Percentiles rank a stretch among this genome's conserved stretches.
phyloP scores from a whole-genome alignment of 2,888 invertebrate species.

The Pammene aurita region DNA sequence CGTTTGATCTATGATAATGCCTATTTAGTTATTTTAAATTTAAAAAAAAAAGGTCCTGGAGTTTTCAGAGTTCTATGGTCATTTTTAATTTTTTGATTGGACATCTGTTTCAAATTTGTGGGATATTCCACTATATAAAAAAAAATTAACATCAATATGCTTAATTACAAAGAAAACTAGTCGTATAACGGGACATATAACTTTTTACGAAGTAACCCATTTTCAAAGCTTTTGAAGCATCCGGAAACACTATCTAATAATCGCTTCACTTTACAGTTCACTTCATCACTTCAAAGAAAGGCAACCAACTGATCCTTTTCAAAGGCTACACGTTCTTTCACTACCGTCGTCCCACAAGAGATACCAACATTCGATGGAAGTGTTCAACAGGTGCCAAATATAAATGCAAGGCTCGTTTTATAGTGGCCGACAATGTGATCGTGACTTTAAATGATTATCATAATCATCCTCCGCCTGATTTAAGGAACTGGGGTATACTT shows the following conservation, averaged over 20 bases:
- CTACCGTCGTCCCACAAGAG: conserved; percentile 1
- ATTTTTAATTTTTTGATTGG: too few species aligned
- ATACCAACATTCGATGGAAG: conserved; percentile 1
- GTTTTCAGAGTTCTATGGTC: too few species aligned
- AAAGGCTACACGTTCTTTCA: conserved; percentile 14
- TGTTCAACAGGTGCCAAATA: conserved; percentile 18
- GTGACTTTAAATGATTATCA: conserved; percentile 9
- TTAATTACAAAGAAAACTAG: too few species aligned
- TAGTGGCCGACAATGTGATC: neutral
- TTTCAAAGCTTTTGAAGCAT: too few species aligned
- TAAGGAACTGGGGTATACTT: neutral
- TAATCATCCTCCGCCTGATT: conserved; percentile 17
- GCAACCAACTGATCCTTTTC: conserved; percentile 1
- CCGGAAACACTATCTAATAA: neutral
- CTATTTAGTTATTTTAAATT: too few species aligned
- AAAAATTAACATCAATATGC: too few species aligned
- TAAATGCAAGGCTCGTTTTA: conserved; percentile 14
- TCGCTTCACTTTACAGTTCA: conserved; percentile 5
- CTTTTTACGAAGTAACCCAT: too few species aligned
- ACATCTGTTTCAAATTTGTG: too few species aligned
- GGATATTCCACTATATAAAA: too few species aligned
- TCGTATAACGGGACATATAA: too few species aligned
- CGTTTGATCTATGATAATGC: too few species aligned
- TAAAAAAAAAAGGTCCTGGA: too few species aligned
- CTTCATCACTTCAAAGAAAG: conserved; percentile 12